Conservation (phyloP, 2,113 vertebrate genomes). For the Daubentonia madagascariensis region DNA sequence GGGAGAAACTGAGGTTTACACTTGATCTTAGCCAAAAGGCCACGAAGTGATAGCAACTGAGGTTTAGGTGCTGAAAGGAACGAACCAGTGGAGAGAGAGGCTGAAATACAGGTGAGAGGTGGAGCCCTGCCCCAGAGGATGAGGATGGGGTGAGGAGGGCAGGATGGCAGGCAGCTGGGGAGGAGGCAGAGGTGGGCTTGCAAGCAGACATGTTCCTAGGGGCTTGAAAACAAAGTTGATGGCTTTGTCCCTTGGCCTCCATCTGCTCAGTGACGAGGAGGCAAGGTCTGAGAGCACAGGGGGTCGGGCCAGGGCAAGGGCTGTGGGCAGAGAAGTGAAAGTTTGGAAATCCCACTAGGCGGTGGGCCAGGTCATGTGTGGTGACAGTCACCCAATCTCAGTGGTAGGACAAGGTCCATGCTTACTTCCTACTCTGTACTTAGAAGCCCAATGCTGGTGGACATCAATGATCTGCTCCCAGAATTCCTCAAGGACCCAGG, state of each 20-base stretch:
- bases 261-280: not conserved
- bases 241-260: not conserved
- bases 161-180: not conserved
- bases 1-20: not conserved
- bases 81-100: not conserved
- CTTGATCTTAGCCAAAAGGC: no score
- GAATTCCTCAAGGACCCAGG: not conserved
- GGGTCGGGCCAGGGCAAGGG: not conserved
- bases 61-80: not conserved
- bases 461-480: not conserved
- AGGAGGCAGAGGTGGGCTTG: not conserved
- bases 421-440: not conserved
- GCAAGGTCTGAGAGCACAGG: not conserved
- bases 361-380: not conserved
- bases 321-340: not conserved
- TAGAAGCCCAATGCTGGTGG: not conserved
- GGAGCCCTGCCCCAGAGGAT: not conserved
- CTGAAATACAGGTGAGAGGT: not conserved
- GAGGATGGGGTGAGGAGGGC: not conserved
- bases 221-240: not conserved
- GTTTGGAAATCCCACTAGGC: not conserved
- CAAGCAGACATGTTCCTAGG: no score
- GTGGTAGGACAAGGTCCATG: no score
- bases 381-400: not conserved
- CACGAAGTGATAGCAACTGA: not conserved